A percentile compares a stretch with the other conserved stretches of the same genome.
phyloP scores from a whole-genome alignment of 1,140 invertebrate genomes.

The Paraescarpia echinospica region DNA sequence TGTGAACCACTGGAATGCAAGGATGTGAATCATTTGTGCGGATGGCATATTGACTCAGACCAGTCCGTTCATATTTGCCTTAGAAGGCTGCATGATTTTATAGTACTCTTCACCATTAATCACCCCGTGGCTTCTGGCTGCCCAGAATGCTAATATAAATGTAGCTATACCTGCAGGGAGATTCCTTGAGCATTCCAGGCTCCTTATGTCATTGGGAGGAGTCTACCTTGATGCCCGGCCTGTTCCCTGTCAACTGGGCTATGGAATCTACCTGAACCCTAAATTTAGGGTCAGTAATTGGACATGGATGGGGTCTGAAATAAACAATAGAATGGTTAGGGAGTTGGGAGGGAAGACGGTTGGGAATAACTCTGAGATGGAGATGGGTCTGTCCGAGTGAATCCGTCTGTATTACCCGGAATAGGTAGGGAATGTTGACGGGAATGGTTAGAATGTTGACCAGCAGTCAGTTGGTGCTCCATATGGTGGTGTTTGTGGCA shows the following conservation, averaged over 20 bases:
- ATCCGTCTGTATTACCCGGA: too few relatives aligned
- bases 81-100: not conserved
- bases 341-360: too few relatives aligned
- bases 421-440: too few relatives aligned
- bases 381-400: too few relatives aligned
- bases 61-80: not conserved
- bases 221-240: not conserved
- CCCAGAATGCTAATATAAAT: not conserved
- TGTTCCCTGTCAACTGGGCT: not conserved
- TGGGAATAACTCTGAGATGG: too few relatives aligned
- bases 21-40: not conserved
- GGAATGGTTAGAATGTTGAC: too few relatives aligned
- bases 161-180: not conserved
- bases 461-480: too few relatives aligned
- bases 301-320: not conserved
- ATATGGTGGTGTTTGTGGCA: too few relatives aligned
- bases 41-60: not conserved
- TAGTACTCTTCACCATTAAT: not conserved
- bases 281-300: not conserved
- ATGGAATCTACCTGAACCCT: not conserved
- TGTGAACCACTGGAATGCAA: not conserved
- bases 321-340: not conserved
- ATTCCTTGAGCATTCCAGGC: not conserved
- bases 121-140: not conserved
- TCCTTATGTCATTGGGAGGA: not conserved